Percentiles rank a stretch among this genome's conserved stretches.
Evolutionary conservation across 2,888 invertebrate genomes (phyloP).

Genomic region (Cloeon dipterum): DNA sequence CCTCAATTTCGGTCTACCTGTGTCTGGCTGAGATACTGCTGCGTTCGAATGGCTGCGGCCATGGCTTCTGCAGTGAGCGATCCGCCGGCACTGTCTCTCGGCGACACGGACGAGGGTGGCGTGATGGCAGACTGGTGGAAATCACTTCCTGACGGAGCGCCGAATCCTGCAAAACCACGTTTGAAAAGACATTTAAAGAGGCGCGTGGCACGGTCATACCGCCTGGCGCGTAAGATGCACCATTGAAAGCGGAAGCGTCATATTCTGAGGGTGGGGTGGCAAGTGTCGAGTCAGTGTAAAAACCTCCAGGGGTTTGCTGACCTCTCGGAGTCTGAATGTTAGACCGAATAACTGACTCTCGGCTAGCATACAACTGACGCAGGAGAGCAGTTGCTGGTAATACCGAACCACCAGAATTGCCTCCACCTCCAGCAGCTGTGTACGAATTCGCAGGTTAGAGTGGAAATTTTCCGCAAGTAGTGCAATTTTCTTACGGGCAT

Average conservation of each 20-base stretch:
- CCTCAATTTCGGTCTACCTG: background rate
- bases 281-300: background rate
- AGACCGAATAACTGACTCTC: slow-evolving; percentile 86
- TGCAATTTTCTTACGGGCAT: background rate
- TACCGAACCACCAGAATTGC: background rate
- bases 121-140: slow-evolving; percentile 81
- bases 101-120: slow-evolving; percentile 90
- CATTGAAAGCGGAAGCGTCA: slow-evolving; percentile 1
- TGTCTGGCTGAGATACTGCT: slow-evolving; percentile 34
- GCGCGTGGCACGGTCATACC: too few relatives aligned
- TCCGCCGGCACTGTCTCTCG: slow-evolving; percentile 41
- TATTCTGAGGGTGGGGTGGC: slow-evolving; percentile 1
- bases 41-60: slow-evolving; percentile 22
- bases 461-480: too few relatives aligned
- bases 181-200: slow-evolving; percentile 28
- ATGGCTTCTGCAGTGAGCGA: slow-evolving; percentile 4
- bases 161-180: slow-evolving; percentile 26
- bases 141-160: slow-evolving; percentile 32
- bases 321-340: slow-evolving; percentile 34
- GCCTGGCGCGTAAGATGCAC: slow-evolving; percentile 1
- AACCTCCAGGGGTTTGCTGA: slow-evolving; percentile 28
- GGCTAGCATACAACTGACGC: slow-evolving; percentile 73
- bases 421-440: slow-evolving; percentile 16
- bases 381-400: slow-evolving; percentile 76
- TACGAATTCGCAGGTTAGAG: too few relatives aligned